Percentiles rank a stretch among this genome's conserved stretches.
phyloP scores from a whole-genome alignment of 92 coral and sea anemone genomes.

The Parazoanthus atlanticus region DNA sequence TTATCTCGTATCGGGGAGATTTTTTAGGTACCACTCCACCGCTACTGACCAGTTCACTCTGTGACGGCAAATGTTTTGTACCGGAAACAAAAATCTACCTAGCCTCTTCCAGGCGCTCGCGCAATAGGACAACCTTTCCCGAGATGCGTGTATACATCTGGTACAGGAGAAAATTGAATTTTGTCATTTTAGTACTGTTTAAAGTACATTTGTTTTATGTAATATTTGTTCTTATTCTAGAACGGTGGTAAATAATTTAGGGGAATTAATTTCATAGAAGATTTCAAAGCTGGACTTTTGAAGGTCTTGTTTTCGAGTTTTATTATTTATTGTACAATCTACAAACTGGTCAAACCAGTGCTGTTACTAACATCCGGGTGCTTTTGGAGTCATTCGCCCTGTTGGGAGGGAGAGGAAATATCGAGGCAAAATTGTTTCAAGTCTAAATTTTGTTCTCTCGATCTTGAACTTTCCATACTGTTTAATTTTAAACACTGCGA shows the following conservation, averaged over 20 bases:
- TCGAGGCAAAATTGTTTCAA: background rate
- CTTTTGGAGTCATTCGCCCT: background rate
- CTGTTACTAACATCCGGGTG: background rate
- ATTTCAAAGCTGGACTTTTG: slow-evolving; percentile 45
- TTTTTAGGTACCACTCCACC: too few species aligned
- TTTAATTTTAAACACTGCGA: too few species aligned
- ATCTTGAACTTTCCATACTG: too few species aligned
- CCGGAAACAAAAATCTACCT: too few species aligned
- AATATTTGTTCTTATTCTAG: slow-evolving; percentile 11
- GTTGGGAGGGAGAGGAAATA: background rate
- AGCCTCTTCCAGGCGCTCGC: too few species aligned
- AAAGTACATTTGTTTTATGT: background rate
- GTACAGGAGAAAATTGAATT: background rate
- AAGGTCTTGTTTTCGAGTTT: slow-evolving; percentile 10
- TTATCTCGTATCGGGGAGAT: too few species aligned
- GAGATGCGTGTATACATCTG: background rate
- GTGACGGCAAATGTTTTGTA: too few species aligned
- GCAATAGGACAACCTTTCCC: background rate
- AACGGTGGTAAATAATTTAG: background rate
- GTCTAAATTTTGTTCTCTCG: too few species aligned
- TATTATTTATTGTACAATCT: slow-evolving; percentile 23
- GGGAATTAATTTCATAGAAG: background rate
- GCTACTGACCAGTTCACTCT: too few species aligned
- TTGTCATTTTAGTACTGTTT: background rate
- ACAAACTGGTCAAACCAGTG: slow-evolving; percentile 36